These are phyloP conservation scores for Mamestra brassicae DNA, from an alignment of 2,888 invertebrate species.

Conservation along the genomic window DNA sequence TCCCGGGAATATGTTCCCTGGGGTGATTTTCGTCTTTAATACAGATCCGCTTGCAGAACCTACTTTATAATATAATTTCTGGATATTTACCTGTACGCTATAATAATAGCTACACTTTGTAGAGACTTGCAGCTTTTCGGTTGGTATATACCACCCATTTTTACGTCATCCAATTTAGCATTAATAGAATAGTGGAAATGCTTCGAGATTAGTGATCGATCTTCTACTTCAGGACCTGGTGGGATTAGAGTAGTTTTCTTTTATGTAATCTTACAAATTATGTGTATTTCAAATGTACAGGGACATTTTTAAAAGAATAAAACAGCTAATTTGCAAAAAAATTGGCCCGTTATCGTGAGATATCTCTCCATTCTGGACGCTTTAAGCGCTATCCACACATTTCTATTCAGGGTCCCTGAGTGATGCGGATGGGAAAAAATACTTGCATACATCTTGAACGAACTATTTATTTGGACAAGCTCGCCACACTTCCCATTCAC, in stretches of 20 bases:
- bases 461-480: too few relatives aligned
- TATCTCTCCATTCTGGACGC: too few relatives aligned
- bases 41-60: too few relatives aligned
- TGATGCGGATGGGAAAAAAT: too few relatives aligned
- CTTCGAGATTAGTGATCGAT: constrained; percentile 14
- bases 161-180: constrained; percentile 44
- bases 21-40: too few relatives aligned
- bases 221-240: constrained; percentile 61
- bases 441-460: too few relatives aligned
- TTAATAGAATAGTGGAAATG: constrained; percentile 40
- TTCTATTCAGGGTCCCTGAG: too few relatives aligned
- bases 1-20: too few relatives aligned
- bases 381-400: too few relatives aligned
- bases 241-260: neutral
- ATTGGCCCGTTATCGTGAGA: too few relatives aligned
- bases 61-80: too few relatives aligned
- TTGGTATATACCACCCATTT: constrained; percentile 93
- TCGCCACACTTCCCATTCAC: too few relatives aligned
- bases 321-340: neutral
- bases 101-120: constrained; percentile 95
- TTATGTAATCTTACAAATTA: neutral
- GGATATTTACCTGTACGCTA: constrained; percentile 92
- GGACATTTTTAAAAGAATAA: neutral
- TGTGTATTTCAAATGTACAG: neutral
- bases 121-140: constrained; percentile 93